Evolutionary conservation across 2,113 vertebrate species (phyloP), one percentile per base, ranked within the genome.

Genomic region (Rhinolophus sinicus): DNA sequence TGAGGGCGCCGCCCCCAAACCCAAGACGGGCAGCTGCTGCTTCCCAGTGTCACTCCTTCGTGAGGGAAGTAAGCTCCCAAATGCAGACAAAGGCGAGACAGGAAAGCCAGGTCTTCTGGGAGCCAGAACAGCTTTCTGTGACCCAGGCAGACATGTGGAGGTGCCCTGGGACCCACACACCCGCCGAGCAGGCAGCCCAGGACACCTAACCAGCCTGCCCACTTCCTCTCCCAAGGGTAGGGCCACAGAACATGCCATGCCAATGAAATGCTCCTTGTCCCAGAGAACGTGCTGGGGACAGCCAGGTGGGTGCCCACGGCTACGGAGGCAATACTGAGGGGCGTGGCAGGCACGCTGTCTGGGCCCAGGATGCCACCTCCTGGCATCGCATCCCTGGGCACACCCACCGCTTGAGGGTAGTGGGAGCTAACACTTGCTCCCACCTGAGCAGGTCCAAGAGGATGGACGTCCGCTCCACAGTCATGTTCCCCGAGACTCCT

Each of bases 221-320:
- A 2, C 18, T 15, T 33, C 18, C 60, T 47, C 15, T 62, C 11
- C 33, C 10, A 22, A 18, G 21, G n/a, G 52, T 8, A 52, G 64
- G 93, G 21, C 67, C 15, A 52, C 8, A 84, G 69, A 67, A 40
- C 76, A 64, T 2, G 2, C 54, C 50, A 14, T 33, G 28, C 28
- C 14, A n/a, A 47, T 14, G 35, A 47, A 18, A 64, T 11, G 3
- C 2, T 2, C 6, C 30, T 65, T 35, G 0, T 3, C 1, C 28
- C 44, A n/a, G 0, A 26, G 13, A 15, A 6, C 2, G 10, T 44
- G 52, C 24, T 54, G 21, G 26, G 13, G 64, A 35, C 13, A 54
- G 30, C 52, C 72, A 16, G 5, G 58, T 7, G 8, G 62, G 33
- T 19, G 22, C 5, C 2, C 3, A 30, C 72, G 47, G 12, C 84